Base-by-base conservation (phyloP, 1,140 invertebrate genomes). In the Drosophila bifasciata region DNA sequence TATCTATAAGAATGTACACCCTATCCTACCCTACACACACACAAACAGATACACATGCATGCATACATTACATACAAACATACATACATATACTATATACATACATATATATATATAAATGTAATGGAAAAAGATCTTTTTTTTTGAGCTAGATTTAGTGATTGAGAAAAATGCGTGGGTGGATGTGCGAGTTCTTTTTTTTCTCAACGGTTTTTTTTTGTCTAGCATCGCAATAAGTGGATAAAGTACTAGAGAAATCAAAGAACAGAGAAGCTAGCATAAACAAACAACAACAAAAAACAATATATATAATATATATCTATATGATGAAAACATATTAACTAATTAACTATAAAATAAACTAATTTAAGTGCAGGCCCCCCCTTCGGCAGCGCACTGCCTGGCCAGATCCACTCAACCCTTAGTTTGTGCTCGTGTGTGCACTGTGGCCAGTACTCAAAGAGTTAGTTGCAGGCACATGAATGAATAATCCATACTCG, bases 381-480 rank as follows among this genome's bases (percentile, higher is more conserved):
- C 11, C 9, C 32, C 8, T 2, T 7, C 25, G 6, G 25, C 25
- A 8, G 1, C 7, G 0, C 6, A 6, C 7, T 7, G 6, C 25
- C 28, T 6, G 3, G 11, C 32, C 11, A 4, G 3, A 3, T n/a
- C 32, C 4, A 1, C 32, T 0, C 28, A 36, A 6, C 5, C 23
- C 23, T 1, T 5, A 11, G 11, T 36, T 13, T 36, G 3, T 36
- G 32, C 11, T 45, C 23, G 8, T 56, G 44, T 40, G 57, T 58
- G 71, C 67, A 39, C 56, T 67, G 71, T 57, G 59, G 13, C 32
- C 43, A 66, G 40, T 86, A 75, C 81, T 85, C 81, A 69, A 86
- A 86, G 81, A 85, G 81, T 85, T 85, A 85, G 81, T 85, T 85
- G 74, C 73, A 86, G 68, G 50, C 41, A 16, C 23, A 53, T 19